Evolutionary conservation across 2,113 vertebrate genomes (phyloP).

Genomic region (Toxotes jaculatrix): DNA sequence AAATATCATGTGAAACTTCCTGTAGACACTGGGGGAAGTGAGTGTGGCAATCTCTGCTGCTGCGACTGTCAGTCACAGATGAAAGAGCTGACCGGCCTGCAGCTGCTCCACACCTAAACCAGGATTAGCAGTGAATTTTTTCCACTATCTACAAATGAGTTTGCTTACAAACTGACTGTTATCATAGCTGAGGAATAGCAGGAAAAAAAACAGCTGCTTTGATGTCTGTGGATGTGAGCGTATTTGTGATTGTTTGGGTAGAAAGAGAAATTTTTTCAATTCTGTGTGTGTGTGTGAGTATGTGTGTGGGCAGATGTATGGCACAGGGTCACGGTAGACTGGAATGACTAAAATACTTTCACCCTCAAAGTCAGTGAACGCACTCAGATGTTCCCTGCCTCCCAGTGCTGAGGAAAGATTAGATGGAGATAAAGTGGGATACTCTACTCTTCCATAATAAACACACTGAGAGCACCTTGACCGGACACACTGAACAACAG

Average conservation of each 20-base stretch:
- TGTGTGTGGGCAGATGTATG: constrained; percentile 14
- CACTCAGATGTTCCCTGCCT: constrained; percentile 41
- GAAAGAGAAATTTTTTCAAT: neutral
- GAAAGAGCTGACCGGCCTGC: constrained; percentile 39
- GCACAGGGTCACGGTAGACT: constrained; percentile 27
- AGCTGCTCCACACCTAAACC: constrained; percentile 51
- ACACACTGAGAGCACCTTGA: constrained; percentile 34
- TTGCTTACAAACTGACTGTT: neutral
- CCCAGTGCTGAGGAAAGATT: constrained; percentile 27
- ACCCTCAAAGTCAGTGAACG: constrained; percentile 48
- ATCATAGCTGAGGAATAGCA: constrained; percentile 4
- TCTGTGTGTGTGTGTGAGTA: constrained; percentile 2
- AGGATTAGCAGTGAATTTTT: constrained; percentile 35
- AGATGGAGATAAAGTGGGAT: constrained; percentile 49
- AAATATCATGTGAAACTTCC: neutral
- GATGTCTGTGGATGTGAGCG: constrained; percentile 15
- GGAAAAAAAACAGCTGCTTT: neutral
- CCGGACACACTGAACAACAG: constrained; percentile 12
- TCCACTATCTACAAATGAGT: constrained; percentile 25
- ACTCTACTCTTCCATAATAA: constrained; percentile 10
- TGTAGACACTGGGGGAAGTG: neutral
- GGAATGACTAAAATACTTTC: constrained; percentile 60
- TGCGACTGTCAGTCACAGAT: constrained; percentile 43
- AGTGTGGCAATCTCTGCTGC: neutral
- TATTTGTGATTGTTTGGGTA: neutral